Evolutionary conservation across 2,888 invertebrate species (phyloP).

Genomic region (Dendrolimus houi): DNA sequence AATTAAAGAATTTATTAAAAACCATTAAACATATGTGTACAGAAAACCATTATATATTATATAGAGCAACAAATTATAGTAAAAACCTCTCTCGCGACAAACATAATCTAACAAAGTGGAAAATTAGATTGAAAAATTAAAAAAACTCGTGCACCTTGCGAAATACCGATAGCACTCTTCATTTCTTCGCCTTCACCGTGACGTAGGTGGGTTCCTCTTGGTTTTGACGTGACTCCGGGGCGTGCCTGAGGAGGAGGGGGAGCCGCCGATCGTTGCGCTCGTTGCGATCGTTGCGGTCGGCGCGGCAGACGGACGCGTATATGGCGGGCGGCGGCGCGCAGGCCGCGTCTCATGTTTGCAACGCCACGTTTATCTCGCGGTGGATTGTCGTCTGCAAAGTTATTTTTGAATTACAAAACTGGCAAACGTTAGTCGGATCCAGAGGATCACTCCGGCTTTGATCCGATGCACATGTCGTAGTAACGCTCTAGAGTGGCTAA

Average conservation of each 20-base stretch:
- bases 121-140: constrained; percentile 23
- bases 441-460: too few species aligned
- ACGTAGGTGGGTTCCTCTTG: constrained; percentile 48
- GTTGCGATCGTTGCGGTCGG: constrained; percentile 9
- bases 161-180: constrained; percentile 66
- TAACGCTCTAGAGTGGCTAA: too few species aligned
- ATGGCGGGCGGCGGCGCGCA: constrained; percentile 38
- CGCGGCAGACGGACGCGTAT: constrained; percentile 28
- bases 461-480: too few species aligned
- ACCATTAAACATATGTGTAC: too few species aligned
- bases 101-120: not conserved
- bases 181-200: constrained; percentile 56
- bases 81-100: too few species aligned
- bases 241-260: constrained; percentile 26
- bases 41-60: too few species aligned
- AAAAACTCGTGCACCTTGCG: constrained; percentile 66
- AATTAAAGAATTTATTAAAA: too few species aligned
- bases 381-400: constrained; percentile 79
- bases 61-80: too few species aligned
- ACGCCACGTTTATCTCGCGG: constrained; percentile 87
- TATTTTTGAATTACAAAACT: too few species aligned
- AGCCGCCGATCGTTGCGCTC: constrained; percentile 16
- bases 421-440: too few species aligned
- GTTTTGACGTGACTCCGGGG: constrained; percentile 10
- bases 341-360: constrained; percentile 81